Base-by-base conservation (phyloP, 1,140 invertebrate genomes). In the Argopecten irradians region DNA sequence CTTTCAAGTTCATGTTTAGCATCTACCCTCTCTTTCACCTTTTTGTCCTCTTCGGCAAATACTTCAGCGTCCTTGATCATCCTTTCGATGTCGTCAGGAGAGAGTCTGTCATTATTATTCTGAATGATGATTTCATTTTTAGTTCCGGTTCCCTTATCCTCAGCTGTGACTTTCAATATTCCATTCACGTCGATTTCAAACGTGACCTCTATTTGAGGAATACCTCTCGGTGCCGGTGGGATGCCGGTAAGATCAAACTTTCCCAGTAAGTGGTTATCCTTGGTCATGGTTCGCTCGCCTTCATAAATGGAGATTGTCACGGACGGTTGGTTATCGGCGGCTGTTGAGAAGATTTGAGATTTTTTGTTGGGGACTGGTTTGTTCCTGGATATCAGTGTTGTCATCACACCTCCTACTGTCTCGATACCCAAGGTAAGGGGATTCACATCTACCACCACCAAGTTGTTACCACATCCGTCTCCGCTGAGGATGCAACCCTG, bases 361-460 rank as follows among this genome's bases (percentile, higher is more conserved):
- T 99, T 99, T 96, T 99, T 99, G n/a, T 99, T 99, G 28, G 99
- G 99, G 93, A 99, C 99, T 71, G 99, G 99, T 83, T 99, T 99
- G 96, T 99, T 99, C 94, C 99, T 96, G 87, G 98, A 97, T 95
- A 99, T 99, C 34, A 99, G 96, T 95, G 99, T 99, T 89, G 99
- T 99, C 99, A 99, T 99, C 16, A 99, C 99, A 91, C 99, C 99
- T 89, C 99, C 99, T 88, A 99, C 99, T 90, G 99, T 99, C 96
- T 99, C 99, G 94, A 99, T 99, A 92, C 99, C 99, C 97, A 99
- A 97, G 88, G 99, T 99, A 84, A 99, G 96, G 92, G 99, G 99
- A 94, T 99, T 99, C 82, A 99, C 99, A 95, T 99, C 99, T 55
- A 99, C 96, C 89, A 99, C 96, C 8, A 99, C 98, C 91, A 99